Base-by-base conservation (phyloP, 2,888 invertebrate species). In the Molorchus minor region DNA sequence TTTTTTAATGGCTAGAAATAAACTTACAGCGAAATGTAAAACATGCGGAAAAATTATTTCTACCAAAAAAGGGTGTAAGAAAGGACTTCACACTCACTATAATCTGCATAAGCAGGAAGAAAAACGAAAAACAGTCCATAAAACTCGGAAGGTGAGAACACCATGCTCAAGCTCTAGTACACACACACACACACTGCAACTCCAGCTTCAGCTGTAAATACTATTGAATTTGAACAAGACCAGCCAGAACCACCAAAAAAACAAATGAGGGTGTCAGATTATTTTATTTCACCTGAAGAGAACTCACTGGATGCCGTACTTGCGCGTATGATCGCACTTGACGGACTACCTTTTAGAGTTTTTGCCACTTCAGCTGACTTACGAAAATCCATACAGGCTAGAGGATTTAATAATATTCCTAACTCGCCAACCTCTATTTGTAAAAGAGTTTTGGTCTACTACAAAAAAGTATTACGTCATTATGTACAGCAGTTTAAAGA, bases 351-450 rank as follows among this genome's bases (percentile, higher is more conserved):
- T 43, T 53, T 53, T 17, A 53, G 43, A 38, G 33, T 53, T 21
- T 53, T 53, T 53, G 16, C 7, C 4, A 53, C 53, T n/a, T 53
- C 53, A 21, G n/a, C n/a, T 53, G 53, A 53, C 40, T 13, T 53
- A 8, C 41, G 53, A 43, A 41, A 53, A 35, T n/a, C 40, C 13
- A 13, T 53, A 15, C 7, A 41, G 29, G 53, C 43, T 17, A 43
- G 21, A 43, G 43, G 43, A 43, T 43, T 43, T 17, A 21, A 17
- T 19, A 21, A 46, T 29, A 30, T 43, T 21, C 43, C 43, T n/a
- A 43, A 40, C 16, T 16, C 40, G 40, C 8, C 17, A 13, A 43
- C 43, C n/a, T 19, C 43, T 43, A 19, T 43, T 20, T 43, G 43
- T 15, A 43, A 21, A 33, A 12, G 12, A 7, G 16, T 13, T 8